These are phyloP conservation scores for Holothuria glaberrima DNA, from an alignment of 35 echinoderm and acorn worm genomes.

Conservation along the genomic window DNA sequence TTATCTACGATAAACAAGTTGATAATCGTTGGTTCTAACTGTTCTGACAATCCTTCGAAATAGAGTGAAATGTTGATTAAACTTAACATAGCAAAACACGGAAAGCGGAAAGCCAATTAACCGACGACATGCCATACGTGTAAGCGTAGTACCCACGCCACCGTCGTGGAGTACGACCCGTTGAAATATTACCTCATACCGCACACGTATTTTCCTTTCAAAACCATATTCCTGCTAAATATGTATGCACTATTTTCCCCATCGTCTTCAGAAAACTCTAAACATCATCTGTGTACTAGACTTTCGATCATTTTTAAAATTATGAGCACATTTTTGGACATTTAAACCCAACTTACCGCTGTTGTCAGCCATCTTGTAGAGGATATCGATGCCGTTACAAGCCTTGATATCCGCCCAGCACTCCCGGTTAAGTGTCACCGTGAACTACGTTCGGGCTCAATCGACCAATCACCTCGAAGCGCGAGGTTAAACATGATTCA, in stretches of 20 bases:
- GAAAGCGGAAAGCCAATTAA: neutral
- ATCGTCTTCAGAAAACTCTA: neutral
- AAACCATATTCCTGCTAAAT: too few species aligned
- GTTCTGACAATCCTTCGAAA: neutral
- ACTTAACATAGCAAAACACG: neutral
- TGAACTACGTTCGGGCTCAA: conserved; percentile 41
- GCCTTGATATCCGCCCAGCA: conserved; percentile 32
- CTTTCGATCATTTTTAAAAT: too few species aligned
- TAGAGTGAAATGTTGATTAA: neutral
- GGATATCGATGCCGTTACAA: neutral
- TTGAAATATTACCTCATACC: neutral
- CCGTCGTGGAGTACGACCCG: conserved; percentile 15
- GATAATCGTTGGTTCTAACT: neutral
- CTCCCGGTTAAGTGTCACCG: conserved; percentile 31
- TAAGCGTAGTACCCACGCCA: conserved; percentile 2
- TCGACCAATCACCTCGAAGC: conserved; percentile 40
- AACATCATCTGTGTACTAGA: neutral
- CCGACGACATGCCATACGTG: conserved; percentile 12
- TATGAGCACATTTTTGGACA: neutral
- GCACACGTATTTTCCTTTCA: neutral
- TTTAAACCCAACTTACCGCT: conserved; percentile 23
- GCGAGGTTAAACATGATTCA: conserved; percentile 21
- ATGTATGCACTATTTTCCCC: neutral
- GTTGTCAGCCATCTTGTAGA: conserved; percentile 5
- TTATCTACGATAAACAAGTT: neutral